A percentile compares a stretch with the other conserved stretches of the same genome.
Conservation (phyloP, 2,797 vertebrate species). For the Trichosurus vulpecula region DNA sequence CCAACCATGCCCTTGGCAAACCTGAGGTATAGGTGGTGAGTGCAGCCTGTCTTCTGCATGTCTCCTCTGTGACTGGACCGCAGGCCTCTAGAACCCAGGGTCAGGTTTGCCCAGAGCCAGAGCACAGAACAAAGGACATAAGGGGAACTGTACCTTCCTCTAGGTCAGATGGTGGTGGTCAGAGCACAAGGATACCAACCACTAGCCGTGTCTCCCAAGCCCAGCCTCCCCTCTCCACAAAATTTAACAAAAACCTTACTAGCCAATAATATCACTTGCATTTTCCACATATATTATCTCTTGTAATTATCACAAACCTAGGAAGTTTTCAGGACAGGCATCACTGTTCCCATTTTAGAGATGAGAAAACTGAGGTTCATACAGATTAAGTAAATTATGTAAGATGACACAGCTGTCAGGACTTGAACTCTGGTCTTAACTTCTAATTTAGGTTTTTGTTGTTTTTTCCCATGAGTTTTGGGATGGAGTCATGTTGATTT, state of each 20-base stretch:
- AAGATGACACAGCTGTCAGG: not conserved
- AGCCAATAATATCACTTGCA: not conserved
- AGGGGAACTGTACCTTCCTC: not conserved
- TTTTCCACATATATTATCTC: not conserved
- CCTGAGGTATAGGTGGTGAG: not conserved
- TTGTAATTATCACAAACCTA: not conserved
- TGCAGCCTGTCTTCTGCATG: not conserved
- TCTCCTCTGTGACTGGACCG: not conserved
- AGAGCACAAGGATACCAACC: not conserved
- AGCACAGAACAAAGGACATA: not conserved
- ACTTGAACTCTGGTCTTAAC: not conserved
- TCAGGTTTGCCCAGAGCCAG: not conserved
- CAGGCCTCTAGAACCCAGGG: not conserved
- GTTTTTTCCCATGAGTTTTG: not conserved
- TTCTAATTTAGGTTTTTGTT: not conserved
- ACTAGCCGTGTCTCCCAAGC: not conserved
- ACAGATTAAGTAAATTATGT: not conserved
- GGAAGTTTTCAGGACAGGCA: not conserved
- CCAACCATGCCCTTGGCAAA: not conserved
- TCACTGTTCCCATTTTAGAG: not conserved
- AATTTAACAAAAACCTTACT: not conserved
- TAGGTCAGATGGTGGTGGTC: not conserved
- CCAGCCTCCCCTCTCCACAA: not conserved
- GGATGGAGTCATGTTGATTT: not conserved
- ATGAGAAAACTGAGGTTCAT: not conserved